Base-by-base conservation (phyloP, 2,888 invertebrate species). In the Eupithecia inturbata region DNA sequence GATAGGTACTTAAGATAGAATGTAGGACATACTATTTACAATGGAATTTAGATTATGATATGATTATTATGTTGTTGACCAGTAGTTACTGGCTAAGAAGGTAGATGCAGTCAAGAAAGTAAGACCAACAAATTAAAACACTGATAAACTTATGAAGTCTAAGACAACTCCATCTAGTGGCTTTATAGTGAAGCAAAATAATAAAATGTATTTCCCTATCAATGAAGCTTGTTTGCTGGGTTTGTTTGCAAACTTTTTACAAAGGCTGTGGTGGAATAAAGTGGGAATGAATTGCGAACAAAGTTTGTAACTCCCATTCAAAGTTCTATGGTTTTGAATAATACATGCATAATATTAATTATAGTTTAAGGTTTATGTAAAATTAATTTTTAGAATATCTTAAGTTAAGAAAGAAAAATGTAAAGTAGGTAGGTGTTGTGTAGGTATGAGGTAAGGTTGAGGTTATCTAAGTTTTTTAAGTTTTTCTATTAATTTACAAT, bases 91-190 rank as follows among this genome's bases (percentile, higher is more conserved):
- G 22, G 22, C 53, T 57, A 4, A 26, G 4, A 14, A 57, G 22
- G 57, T 57, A 57, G 57, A 22, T 22, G n/a, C 9, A n/a, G 19
- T 2, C 19, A 12, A 22, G 10, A 60, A 28, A 31, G 31, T 62
- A 31, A 14, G 31, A 62, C 19, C 5, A 28, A 62, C 31, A 39
- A 41, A 41, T 6, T 19, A 19, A 14, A 7, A 3, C 28, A 28
- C 6, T 28, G 16, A 19, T 31, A 62, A 16, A 62, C 19, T 31
- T 9, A 49, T 31, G 1, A 67, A n/a, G 22, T 70, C 33, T 36
- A 33, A 31, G n/a, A 67, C 45, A 68, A 22, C 67, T 31, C 67
- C 67, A 68, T 49, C 60, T 49, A 72, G 71, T 67, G 60, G 45
- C 45, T 53, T 22, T 49, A 49, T 49, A n/a, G 53, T 2, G 22